Evolutionary conservation across 2,888 invertebrate species (phyloP).

Genomic region (Thecocarcelia acutangulata): DNA sequence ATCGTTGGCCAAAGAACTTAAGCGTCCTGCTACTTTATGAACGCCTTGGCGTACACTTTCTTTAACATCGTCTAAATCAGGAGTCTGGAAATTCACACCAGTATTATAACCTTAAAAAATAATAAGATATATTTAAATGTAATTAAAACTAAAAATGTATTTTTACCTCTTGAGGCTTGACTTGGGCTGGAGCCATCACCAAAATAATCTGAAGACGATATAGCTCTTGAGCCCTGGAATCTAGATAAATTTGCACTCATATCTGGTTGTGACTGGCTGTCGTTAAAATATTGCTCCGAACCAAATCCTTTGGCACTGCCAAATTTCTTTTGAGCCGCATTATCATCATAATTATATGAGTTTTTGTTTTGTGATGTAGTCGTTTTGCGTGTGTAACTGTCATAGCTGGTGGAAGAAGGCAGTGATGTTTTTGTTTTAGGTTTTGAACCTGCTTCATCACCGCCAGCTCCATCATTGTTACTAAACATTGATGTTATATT

Average conservation of each 20-base stretch:
- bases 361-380: constrained; percentile 57
- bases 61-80: constrained; percentile 97
- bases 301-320: constrained; percentile 98
- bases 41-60: constrained; percentile 98
- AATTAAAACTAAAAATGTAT: neutral
- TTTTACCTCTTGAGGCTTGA: constrained; percentile 76
- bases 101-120: constrained; percentile 74
- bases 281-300: constrained; percentile 97
- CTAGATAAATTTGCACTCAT: constrained; percentile 85
- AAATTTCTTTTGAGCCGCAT: constrained; percentile 96
- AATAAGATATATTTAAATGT: neutral
- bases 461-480: constrained; percentile 70
- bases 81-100: constrained; percentile 82
- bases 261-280: constrained; percentile 79
- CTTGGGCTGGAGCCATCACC: constrained; percentile 83
- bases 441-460: constrained; percentile 62
- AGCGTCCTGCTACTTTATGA: constrained; percentile 97
- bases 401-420: constrained; percentile 56
- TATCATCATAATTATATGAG: constrained; percentile 80
- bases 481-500: constrained; percentile 80
- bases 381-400: constrained; percentile 65
- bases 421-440: constrained; percentile 71
- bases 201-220: constrained; percentile 98
- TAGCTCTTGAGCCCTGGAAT: constrained; percentile 96
- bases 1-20: constrained; percentile 96